Evolutionary conservation across 2,797 vertebrate species (phyloP).

Genomic region (Anas bernieri): DNA sequence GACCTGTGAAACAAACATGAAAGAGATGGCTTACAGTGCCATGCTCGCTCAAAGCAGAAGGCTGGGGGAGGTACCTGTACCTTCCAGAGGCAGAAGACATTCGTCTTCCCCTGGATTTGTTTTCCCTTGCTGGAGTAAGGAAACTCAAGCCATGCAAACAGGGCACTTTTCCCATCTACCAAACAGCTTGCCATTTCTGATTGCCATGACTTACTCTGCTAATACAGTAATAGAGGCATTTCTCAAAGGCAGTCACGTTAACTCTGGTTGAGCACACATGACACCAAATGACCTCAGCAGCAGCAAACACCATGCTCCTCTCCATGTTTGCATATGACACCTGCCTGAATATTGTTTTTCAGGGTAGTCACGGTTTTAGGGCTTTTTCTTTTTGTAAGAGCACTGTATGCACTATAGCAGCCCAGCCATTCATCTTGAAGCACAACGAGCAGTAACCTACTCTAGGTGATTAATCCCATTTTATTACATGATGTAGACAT

Average conservation of each 20-base stretch:
- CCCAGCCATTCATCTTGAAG: background rate
- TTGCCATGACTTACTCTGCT: background rate
- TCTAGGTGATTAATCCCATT: background rate
- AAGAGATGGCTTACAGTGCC: background rate
- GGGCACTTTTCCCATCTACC: background rate
- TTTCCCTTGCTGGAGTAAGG: background rate
- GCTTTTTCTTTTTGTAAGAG: background rate
- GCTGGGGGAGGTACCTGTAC: background rate
- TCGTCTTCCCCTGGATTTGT: background rate
- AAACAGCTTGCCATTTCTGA: background rate
- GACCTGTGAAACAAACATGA: background rate
- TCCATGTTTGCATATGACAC: background rate
- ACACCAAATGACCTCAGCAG: background rate
- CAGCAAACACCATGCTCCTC: background rate
- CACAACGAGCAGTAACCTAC: background rate
- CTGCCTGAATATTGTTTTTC: background rate
- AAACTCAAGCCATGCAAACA: background rate
- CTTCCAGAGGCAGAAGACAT: background rate
- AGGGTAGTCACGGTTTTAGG: background rate
- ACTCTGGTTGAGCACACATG: background rate
- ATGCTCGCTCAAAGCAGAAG: background rate
- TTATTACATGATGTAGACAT: rapidly evolving
- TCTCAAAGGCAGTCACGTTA: background rate
- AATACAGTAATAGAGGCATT: background rate
- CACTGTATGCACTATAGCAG: background rate